Percentiles rank a stretch among this genome's conserved stretches.
Evolutionary conservation across 2,113 vertebrate genomes (phyloP).

Genomic region (Gobiocypris rarus): DNA sequence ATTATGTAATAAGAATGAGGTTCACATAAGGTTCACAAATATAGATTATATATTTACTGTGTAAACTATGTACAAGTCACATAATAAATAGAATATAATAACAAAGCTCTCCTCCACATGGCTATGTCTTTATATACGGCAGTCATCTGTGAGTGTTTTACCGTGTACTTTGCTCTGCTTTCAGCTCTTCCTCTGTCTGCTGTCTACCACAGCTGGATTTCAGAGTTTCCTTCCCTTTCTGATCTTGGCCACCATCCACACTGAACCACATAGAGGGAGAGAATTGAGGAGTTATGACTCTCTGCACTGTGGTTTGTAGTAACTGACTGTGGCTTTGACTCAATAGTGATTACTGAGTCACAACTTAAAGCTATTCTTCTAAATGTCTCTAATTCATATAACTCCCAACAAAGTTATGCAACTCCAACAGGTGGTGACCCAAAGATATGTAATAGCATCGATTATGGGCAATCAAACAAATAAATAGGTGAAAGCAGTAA

Average conservation of each 20-base stretch:
- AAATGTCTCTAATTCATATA: background rate
- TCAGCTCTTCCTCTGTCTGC: conserved; percentile 48
- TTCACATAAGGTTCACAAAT: background rate
- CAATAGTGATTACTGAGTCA: background rate
- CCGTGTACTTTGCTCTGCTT: conserved; percentile 28
- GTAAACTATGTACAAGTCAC: background rate
- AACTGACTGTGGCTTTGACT: background rate
- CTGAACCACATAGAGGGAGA: conserved; percentile 21
- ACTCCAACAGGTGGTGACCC: background rate
- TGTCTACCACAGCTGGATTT: conserved; percentile 38
- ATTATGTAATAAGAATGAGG: background rate
- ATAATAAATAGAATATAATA: background rate
- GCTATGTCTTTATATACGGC: background rate
- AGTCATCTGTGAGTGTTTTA: conserved; percentile 28
- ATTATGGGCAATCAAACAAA: too few relatives aligned
- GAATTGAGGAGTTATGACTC: background rate
- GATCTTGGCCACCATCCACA: conserved; percentile 27
- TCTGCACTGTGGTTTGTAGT: background rate
- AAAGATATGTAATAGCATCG: too few relatives aligned
- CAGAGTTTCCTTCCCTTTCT: conserved; percentile 45
- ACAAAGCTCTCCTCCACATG: background rate
- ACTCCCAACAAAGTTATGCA: background rate
- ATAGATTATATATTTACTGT: background rate
- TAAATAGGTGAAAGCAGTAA: too few relatives aligned
- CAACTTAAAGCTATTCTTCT: background rate